These are phyloP conservation scores for Aphis craccivora DNA, from an alignment of 1,140 invertebrate genomes.

Conservation along the genomic window DNA sequence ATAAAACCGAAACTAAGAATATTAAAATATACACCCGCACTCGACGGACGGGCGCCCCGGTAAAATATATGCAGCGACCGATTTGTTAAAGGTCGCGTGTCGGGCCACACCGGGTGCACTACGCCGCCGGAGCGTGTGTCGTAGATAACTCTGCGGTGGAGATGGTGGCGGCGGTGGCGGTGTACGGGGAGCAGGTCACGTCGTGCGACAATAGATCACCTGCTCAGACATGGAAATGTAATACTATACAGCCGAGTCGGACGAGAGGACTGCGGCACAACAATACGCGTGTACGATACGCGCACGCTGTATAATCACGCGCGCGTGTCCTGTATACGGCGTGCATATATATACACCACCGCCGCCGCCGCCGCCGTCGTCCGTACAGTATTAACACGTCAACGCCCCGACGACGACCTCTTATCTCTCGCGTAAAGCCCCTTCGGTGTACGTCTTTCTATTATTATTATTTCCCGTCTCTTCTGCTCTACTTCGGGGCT, in stretches of 20 bases:
- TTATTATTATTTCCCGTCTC: slow-evolving; percentile 9
- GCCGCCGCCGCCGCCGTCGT: neutral
- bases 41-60: neutral
- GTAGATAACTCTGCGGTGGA: too few relatives aligned
- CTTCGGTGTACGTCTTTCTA: neutral
- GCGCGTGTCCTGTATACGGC: neutral
- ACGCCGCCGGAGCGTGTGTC: neutral
- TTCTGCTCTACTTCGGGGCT: neutral
- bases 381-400: slow-evolving; percentile 46
- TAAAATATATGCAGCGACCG: neutral
- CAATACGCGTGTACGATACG: neutral
- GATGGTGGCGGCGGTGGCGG: too few relatives aligned
- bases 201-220: slow-evolving; percentile 37
- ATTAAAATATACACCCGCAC: neutral
- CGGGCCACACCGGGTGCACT: neutral
- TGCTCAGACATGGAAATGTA: slow-evolving; percentile 52
- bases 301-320: neutral
- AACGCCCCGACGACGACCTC: slow-evolving; percentile 48
- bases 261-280: neutral
- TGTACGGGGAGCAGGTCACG: neutral
- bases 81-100: neutral
- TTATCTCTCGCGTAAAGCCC: slow-evolving; percentile 49
- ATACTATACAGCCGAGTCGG: neutral
- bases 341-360: neutral
- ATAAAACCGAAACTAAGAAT: neutral